Base-by-base conservation (phyloP, 2,797 vertebrate genomes). In the Toxotes lorentzi region DNA sequence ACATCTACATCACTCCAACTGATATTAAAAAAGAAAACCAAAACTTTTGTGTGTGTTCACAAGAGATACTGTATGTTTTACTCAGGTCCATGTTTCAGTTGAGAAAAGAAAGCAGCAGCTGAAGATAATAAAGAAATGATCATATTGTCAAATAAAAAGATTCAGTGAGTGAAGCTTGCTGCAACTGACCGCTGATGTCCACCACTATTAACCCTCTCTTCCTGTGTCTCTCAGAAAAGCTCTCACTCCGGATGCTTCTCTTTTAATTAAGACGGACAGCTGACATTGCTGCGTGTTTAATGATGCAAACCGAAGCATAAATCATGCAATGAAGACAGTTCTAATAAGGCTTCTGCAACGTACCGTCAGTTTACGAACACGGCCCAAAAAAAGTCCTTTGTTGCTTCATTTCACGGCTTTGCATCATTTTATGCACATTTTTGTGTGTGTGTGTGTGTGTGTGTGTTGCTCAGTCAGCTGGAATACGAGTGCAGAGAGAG, bases 361-460 rank as follows among this genome's bases (percentile, higher is more conserved):
- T 47, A 10, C 65, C 45, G 64, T 67, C 63, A 78, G 27, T 41
- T 40, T 77, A 47, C 47, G 23, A 76, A 78, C 35, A 6, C 14
- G 56, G 51, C n/a, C n/a, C 23, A 62, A 48, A 53, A 60, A 53
- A 30, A 53, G 11, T 5, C 47, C 48, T 78, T 47, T 57, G 45
- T 63, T 17, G 47, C 73, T 75, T 80, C 10, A 63, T 91, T 89
- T 88, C 83, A 80, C 69, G 68, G 79, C 76, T 90, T 90, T 91
- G 78, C 81, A 83, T 85, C 81, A 86, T 84, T 60, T 56, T 57
- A 10, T 48, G 30, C 59, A 60, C 30, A 40, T 62, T 62, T 70
- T 0, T 35, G 35, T 78, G 58, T 73, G 40, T 58, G 56, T 24
- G 54, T 57, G 45, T 64, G 40, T 64, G 64, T 56, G 67, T 69